These are phyloP conservation scores for Ips typographus DNA, from an alignment of 1,140 invertebrate genomes.

Conservation along the genomic window DNA sequence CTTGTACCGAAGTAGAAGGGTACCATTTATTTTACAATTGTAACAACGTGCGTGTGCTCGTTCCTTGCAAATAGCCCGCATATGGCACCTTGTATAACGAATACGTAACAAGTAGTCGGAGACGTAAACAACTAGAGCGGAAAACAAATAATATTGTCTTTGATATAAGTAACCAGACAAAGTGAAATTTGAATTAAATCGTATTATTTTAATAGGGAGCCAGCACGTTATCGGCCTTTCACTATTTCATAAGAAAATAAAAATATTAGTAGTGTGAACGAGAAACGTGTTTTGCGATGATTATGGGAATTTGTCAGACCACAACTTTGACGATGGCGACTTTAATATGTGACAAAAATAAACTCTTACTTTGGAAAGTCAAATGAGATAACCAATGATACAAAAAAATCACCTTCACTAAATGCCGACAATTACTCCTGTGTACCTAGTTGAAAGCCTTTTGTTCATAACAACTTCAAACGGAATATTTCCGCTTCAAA, in stretches of 20 bases:
- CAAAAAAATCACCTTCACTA: too few relatives aligned
- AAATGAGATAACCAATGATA: too few relatives aligned
- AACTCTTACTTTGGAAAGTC: too few relatives aligned
- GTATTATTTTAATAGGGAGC: slow-evolving; percentile 13
- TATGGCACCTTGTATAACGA: slow-evolving; percentile 23
- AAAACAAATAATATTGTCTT: slow-evolving; percentile 27
- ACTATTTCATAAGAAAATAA: slow-evolving; percentile 20
- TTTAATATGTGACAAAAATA: too few relatives aligned
- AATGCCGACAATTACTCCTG: too few relatives aligned
- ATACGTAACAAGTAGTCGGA: slow-evolving; percentile 15
- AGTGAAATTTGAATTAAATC: slow-evolving; percentile 27
- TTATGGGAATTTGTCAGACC: neutral
- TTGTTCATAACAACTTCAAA: too few relatives aligned
- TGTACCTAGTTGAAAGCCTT: too few relatives aligned
- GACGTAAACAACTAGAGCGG: slow-evolving; percentile 18
- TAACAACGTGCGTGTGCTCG: neutral
- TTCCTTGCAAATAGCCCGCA: slow-evolving; percentile 1
- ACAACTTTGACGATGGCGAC: too few relatives aligned
- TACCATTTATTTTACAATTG: slow-evolving; percentile 7
- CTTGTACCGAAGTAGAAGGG: neutral
- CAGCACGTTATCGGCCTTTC: slow-evolving; percentile 21
- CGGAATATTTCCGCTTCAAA: too few relatives aligned
- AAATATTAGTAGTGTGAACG: slow-evolving; percentile 5
- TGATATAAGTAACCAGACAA: slow-evolving; percentile 10
- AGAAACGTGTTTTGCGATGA: slow-evolving; percentile 7